phyloP scores from a whole-genome alignment of 2,797 vertebrate species.

The Microtus obscurus region DNA sequence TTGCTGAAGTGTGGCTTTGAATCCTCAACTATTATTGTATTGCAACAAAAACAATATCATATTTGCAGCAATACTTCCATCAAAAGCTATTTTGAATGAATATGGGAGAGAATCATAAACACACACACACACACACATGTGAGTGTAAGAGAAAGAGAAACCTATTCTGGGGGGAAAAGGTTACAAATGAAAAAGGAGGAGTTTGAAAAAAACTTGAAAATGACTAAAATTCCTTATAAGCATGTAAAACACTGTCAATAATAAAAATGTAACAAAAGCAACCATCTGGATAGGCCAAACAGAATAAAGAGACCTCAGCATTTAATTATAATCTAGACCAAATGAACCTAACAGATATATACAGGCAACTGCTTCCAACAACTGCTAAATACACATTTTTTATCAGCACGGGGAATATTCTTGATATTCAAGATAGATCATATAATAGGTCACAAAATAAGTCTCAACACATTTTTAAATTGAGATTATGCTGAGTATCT shows the following conservation, averaged over 20 bases:
- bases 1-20: not conserved
- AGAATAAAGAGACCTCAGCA: not conserved
- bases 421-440: not conserved
- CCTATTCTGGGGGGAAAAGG: not conserved
- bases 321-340: not conserved
- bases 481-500: not conserved
- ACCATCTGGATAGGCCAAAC: not conserved
- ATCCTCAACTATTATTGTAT: not conserved
- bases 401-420: not conserved
- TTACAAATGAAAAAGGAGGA: not conserved
- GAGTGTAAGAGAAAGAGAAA: not conserved
- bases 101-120: not conserved
- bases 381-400: not conserved
- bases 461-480: not conserved
- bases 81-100: not conserved
- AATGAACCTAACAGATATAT: not conserved
- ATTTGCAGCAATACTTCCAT: not conserved
- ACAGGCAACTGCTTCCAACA: not conserved
- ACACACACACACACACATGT: not conserved
- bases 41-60: not conserved
- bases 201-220: not conserved
- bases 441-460: not conserved
- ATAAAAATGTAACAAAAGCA: not conserved
- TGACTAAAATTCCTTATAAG: not conserved
- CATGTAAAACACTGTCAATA: not conserved